Conservation (phyloP, 2,888 invertebrate species). For the Drosophila leonis region DNA sequence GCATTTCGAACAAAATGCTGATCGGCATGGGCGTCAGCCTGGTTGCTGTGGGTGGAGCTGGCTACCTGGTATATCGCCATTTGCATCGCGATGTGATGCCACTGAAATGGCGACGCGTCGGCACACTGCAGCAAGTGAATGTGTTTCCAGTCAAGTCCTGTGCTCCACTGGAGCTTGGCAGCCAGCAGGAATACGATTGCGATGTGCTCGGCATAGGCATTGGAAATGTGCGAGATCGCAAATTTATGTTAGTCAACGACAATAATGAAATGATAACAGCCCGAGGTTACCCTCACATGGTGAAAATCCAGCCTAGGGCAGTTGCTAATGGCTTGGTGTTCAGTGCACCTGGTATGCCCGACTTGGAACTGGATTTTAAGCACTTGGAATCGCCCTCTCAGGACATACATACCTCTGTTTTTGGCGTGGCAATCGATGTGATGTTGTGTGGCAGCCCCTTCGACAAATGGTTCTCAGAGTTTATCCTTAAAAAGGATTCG, state of each 20-base stretch:
- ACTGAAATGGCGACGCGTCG: constrained; percentile 82
- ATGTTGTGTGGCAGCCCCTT: constrained; percentile 91
- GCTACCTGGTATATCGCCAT: constrained; percentile 71
- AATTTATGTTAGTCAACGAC: constrained; percentile 81
- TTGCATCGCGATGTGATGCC: constrained; percentile 76
- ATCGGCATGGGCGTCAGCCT: constrained; percentile 65
- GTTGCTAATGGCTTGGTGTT: constrained; percentile 86
- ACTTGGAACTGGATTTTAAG: constrained; percentile 85
- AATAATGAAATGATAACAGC: constrained; percentile 81
- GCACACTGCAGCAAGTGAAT: constrained; percentile 72
- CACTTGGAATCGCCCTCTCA: constrained; percentile 63
- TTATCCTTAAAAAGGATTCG: constrained; percentile 84
- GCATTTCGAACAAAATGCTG: constrained; percentile 32
- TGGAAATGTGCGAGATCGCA: constrained; percentile 73
- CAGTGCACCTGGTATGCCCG: constrained; percentile 87
- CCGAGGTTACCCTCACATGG: constrained; percentile 81
- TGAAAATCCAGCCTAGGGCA: constrained; percentile 66
- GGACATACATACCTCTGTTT: constrained; percentile 86
- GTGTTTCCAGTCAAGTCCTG: constrained; percentile 83
- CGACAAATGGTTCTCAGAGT: constrained; percentile 90
- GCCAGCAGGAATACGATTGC: constrained; percentile 63
- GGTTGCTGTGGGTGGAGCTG: constrained; percentile 64
- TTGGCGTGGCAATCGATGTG: constrained; percentile 87
- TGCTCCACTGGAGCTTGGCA: constrained; percentile 61
- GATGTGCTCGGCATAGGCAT: constrained; percentile 77